phyloP scores from a whole-genome alignment of 2,113 vertebrate genomes.

The Cephalopterus ornatus region DNA sequence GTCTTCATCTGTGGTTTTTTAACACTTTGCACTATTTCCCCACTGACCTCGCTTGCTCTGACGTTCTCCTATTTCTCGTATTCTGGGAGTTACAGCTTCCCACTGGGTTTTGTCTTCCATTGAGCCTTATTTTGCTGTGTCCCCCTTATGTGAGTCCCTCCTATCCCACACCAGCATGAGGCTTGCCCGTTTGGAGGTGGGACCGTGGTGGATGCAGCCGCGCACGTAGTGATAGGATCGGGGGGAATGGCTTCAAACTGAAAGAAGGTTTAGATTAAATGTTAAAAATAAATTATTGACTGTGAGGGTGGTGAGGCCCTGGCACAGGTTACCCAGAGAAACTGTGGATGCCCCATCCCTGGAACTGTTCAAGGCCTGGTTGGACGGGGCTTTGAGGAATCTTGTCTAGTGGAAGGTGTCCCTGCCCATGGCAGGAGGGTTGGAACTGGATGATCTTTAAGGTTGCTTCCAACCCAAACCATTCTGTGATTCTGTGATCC shows the following conservation, averaged over 20 bases:
- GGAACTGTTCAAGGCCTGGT: neutral
- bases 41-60: neutral
- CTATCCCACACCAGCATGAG: neutral
- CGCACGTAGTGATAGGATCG: neutral
- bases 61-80: neutral
- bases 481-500: neutral
- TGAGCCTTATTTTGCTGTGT: neutral
- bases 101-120: neutral
- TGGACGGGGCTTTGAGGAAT: neutral
- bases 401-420: neutral
- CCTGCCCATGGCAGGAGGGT: neutral
- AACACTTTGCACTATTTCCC: neutral
- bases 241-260: neutral
- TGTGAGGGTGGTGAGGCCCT: neutral
- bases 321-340: neutral
- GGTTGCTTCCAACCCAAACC: neutral
- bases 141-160: fast-evolving
- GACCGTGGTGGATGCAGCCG: fast-evolving
- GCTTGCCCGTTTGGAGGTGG: fast-evolving
- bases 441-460: neutral
- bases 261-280: neutral
- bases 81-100: neutral
- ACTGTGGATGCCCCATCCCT: neutral
- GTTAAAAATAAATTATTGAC: neutral
- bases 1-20: neutral